Base-by-base conservation (phyloP, 2,888 invertebrate genomes). In the Taphrorychus bicolor region DNA sequence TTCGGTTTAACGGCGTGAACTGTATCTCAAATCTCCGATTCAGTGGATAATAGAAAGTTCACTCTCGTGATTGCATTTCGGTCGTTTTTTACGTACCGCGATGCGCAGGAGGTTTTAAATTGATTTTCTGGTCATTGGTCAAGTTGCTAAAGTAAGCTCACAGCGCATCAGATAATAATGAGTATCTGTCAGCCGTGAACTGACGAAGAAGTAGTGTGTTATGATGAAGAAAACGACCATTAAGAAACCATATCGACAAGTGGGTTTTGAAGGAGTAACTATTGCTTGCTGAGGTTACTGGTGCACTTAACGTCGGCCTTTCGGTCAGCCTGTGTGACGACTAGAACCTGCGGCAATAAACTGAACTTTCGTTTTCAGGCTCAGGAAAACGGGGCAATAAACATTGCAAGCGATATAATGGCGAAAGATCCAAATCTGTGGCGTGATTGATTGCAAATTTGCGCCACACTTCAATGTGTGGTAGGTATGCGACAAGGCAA, bases 1-100 rank as follows among this genome's bases (percentile, higher is more conserved):
- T 69, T 69, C 41, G 63, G 59, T 64, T 68, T 63, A 68, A 59
- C 59, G 63, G 66, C 60, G 49, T 60, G 60, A 66, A 66, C 56
- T 60, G 51, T 60, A 66, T 66, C 66, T 66, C 16, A 16, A 42
- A 65, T 65, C 65, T 59, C 16, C 24, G 65, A 65, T 65, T 56
- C 32, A n/a, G 40, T n/a, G 52, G 65, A 65, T 65, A 65, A 32
- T 45, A 45, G 45, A 45, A 45, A 45, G 45, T 45, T 45, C 45
- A 45, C 14, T 45, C 45, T 14, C 45, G 45, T 45, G 45, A 45
- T 45, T 45, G 45, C 45, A 45, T 45, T 45, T 45, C 45, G 45
- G 11, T 45, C 45, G 5, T 45, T 45, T 45, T 45, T 45, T 45
- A 45, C 7, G 14, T 16, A 17, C 16, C 45, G 45, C 45, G 45